Base-by-base conservation (phyloP, 2,113 vertebrate genomes). In the Fregata magnificens region DNA sequence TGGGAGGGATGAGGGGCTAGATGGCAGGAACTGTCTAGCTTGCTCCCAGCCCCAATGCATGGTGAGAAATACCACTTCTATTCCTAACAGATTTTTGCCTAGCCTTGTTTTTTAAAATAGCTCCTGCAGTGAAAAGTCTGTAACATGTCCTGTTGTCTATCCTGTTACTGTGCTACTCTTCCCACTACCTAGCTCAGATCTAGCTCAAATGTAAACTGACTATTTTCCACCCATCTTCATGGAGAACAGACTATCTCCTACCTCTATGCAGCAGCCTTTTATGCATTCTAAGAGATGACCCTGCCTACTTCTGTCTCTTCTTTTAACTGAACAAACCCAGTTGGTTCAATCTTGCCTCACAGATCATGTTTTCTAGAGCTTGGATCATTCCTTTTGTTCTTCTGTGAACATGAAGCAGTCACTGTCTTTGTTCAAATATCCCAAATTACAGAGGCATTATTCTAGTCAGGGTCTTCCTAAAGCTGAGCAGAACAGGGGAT, bases 1-100 rank as follows among this genome's bases (percentile, higher is more conserved):
- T 78, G 72, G 25, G 34, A 74, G 52, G 11, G 7, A 22, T 32
- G 56, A 91, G 50, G 29, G 9, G 38, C 16, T 47, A 29, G 32
- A 6, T 22, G 38, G 26, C 16, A 86, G n/a, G 13, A 91, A 28
- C 20, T 45, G 9, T 45, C 38, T 36, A 12, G 8, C 36, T 65
- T 2, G 0, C 6, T 61, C 42, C 24, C 31, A 69, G 47, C 29
- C 10, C 55, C 50, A 40, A 1, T 2, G 0, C 1, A 0, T 7
- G 7, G 11, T 45, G 26, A 74, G 7, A 53, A 86, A 82, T 44
- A 10, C 4, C 20, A 45, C 40, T 67, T 26, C 16, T 13, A 38
- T 26, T 92, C 26, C 49, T 47, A 32, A 13, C 7, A 47, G 14
- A 12, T 47, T 56, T 81, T 84, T 77, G 5, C 10, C n/a, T 36